Percentiles rank a stretch among this genome's conserved stretches.
Conservation (phyloP, 2,113 vertebrate genomes). For the Pygoscelis antarcticus region DNA sequence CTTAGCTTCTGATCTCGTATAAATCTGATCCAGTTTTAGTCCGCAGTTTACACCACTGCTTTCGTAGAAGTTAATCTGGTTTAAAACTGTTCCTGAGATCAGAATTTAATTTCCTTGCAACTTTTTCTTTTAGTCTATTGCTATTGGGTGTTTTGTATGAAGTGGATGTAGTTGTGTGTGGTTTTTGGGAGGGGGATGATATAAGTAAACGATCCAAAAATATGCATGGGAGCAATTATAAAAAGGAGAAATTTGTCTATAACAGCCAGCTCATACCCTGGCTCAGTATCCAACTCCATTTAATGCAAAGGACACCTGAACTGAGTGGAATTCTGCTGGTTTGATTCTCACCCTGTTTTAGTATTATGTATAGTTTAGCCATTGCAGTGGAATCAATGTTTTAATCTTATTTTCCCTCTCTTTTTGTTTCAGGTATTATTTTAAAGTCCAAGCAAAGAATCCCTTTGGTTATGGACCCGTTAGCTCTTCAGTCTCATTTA, state of each 20-base stretch:
- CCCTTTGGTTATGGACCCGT: conserved; percentile 91
- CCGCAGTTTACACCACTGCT: background rate
- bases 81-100: background rate
- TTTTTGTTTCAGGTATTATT: conserved; percentile 89
- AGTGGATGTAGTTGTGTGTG: background rate
- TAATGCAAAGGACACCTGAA: background rate
- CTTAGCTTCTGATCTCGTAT: background rate
- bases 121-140: background rate
- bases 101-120: background rate
- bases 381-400: background rate
- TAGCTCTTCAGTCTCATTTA: conserved; percentile 89
- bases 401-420: conserved; percentile 3
- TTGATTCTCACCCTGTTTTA: background rate
- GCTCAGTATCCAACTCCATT: background rate
- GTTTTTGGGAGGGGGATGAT: background rate
- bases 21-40: background rate
- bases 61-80: background rate
- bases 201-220: background rate
- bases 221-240: background rate
- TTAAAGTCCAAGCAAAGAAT: conserved; percentile 96
- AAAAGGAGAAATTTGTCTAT: background rate
- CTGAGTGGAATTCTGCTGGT: background rate
- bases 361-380: background rate
- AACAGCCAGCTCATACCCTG: background rate
- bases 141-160: background rate